Conservation (phyloP, 1,140 invertebrate genomes). For the Telenomus remus region DNA sequence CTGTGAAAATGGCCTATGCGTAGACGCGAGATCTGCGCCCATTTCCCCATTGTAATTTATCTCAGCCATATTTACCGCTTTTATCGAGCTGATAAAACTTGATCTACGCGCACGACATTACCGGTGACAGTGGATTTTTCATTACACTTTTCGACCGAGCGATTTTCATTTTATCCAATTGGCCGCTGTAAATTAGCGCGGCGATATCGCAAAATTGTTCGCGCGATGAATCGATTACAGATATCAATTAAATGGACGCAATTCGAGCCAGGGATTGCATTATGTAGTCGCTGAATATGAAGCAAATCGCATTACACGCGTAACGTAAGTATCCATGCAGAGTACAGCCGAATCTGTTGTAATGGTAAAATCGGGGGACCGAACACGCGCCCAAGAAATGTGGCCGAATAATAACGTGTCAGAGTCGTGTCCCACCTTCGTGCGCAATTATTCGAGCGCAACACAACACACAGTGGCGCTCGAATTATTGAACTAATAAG, state of each 20-base stretch:
- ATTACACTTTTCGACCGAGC: too few species aligned
- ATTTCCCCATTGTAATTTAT: too few species aligned
- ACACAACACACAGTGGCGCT: slow-evolving; percentile 9
- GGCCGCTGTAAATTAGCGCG: too few species aligned
- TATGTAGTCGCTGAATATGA: slow-evolving; percentile 21
- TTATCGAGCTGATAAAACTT: too few species aligned
- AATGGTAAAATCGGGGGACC: slow-evolving; percentile 26
- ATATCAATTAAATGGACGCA: slow-evolving; percentile 42
- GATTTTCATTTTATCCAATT: too few species aligned
- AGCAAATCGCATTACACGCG: slow-evolving; percentile 36
- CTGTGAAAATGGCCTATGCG: too few species aligned
- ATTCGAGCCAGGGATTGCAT: slow-evolving; percentile 40
- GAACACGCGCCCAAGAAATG: not conserved
- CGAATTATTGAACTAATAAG: slow-evolving; percentile 61
- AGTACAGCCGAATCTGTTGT: slow-evolving; percentile 27
- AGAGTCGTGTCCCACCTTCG: slow-evolving; percentile 11
- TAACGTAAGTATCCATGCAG: slow-evolving; percentile 30
- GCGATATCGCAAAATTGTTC: slow-evolving; percentile 29
- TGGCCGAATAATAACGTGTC: slow-evolving; percentile 10
- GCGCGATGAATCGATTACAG: slow-evolving; percentile 12
- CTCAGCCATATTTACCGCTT: too few species aligned
- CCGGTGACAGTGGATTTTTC: too few species aligned
- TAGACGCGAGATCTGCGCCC: too few species aligned
- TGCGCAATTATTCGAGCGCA: slow-evolving; percentile 23
- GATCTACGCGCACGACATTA: too few species aligned